Evolutionary conservation across 2,113 vertebrate genomes (phyloP), one percentile per base, ranked within the genome.

Genomic region (Ardeotis arabs): DNA sequence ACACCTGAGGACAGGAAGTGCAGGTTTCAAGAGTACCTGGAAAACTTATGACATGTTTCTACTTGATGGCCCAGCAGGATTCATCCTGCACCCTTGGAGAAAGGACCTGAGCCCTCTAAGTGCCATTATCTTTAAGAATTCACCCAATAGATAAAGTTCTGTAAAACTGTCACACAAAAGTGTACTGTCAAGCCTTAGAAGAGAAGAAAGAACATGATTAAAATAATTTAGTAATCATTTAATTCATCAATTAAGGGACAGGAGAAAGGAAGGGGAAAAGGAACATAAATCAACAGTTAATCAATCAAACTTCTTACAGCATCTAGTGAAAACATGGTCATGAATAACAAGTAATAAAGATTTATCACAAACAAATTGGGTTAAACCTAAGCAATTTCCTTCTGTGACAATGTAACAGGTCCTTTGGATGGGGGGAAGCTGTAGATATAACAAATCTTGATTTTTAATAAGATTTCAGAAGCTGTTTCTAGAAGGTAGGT

Each of bases 381-480:
- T 47, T 86, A 78, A 89, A 81, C 22, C n/a, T 70, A 60, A 84
- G 69, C 64, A 67, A 81, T 89, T 94, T 70, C 55, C 39, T 62
- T 89, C 63, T 18, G 20, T 35, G 52, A 47, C 29, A 93, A 12
- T 35, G n/a, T 52, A 68, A 72, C 29, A 73, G 17, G 29, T 20
- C 25, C 41, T 89, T 59, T 64, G 47, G 37, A 70, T 53, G 19
- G 22, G 4, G 7, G 3, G 53, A 89, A 74, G n/a, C 20, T 67
- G 37, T 47, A 67, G 17, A 49, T 55, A 37, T 4, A 67, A 87
- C 56, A 89, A 50, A 33, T 12, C n/a, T 31, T 67, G 22, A 62
- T 59, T 95, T 92, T 93, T 74, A 89, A 37, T 58, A 70, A 60
- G 14, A 59, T 69, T 92, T 89, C 55, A 74, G 60, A 74, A 93